Evolutionary conservation across 2,888 invertebrate species (phyloP), one percentile per base, ranked within the genome.

Genomic region (Plutella xylostella): DNA sequence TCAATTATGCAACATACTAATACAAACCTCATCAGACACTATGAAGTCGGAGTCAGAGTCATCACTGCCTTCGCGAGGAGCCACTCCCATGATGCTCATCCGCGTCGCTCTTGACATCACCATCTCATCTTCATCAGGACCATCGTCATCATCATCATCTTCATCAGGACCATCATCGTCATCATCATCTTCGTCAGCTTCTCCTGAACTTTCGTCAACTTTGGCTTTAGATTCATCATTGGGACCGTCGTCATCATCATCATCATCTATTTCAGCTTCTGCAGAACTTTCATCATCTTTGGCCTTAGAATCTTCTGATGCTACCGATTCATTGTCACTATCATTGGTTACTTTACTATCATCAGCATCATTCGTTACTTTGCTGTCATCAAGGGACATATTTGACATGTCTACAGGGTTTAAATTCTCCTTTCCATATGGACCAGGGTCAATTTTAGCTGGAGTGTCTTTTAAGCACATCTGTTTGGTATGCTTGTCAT

Each of bases 11-110:
- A 1, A 15, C 11, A 4, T 28, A 12, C n/a, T 28, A 9, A 38
- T 47, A 68, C 70, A 75, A 56, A 83, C 84, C 51, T 73, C 72
- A 63, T 84, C 83, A 52, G 84, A 82, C 53, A 74, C 68, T 48
- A 84, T 79, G 42, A 68, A 78, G 54, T 84, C 83, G 0, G 84
- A 85, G 14, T 75, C 77, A 45, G 84, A 82, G 56, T 74, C 78
- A 39, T 74, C 72, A n/a, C n/a, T n/a, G 1, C 58, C 58, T 31
- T 68, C 70, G 31, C 73, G 76, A 0, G 80, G 79, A 55, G 73
- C 56, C 12, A 74, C 56, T 0, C 85, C 85, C 72, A 80, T 76
- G 45, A 85, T 85, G 50, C 84, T 84, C 77, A 84, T 78, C 0
- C 85, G 60, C 0, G 85, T 85, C 1, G 83, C 84, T 21, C 79